phyloP scores from a whole-genome alignment of 1,140 invertebrate species.

The Drosophila sulfurigaster region DNA sequence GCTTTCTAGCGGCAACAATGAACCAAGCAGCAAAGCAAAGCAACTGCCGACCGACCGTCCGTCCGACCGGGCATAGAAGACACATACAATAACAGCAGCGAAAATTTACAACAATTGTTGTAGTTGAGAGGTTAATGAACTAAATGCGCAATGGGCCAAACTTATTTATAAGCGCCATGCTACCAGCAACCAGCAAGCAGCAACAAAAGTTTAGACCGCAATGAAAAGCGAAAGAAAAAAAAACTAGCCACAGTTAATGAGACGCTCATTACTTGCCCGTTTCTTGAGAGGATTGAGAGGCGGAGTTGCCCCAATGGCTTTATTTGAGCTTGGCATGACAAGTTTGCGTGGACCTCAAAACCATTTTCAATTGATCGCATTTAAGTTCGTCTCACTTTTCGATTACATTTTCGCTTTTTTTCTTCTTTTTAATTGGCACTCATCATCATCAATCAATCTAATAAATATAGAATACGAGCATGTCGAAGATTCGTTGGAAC shows the following conservation, averaged over 20 bases:
- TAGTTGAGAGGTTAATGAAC: constrained; percentile 79
- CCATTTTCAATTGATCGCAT: constrained; percentile 38
- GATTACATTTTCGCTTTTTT: constrained; percentile 5
- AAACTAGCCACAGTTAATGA: constrained; percentile 61
- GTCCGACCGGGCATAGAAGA: constrained; percentile 1
- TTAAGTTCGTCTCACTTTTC: constrained; percentile 29
- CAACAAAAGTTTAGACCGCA: constrained; percentile 42
- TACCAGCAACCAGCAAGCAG: constrained; percentile 2
- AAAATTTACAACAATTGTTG: constrained; percentile 80
- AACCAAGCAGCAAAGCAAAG: constrained; percentile 15
- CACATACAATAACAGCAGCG: constrained; percentile 41
- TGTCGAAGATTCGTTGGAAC: constrained; percentile 2
- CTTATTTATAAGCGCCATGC: constrained; percentile 59
- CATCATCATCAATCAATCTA: constrained; percentile 44
- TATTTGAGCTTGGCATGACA: constrained; percentile 47
- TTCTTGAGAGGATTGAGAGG: constrained; percentile 53
- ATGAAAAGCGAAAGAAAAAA: constrained; percentile 21
- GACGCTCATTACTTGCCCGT: constrained; percentile 65
- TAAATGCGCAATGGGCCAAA: constrained; percentile 79
- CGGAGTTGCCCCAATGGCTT: constrained; percentile 46
- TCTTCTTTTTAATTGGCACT: constrained; percentile 30
- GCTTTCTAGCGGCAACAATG: constrained; percentile 68
- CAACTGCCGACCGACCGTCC: constrained; percentile 21
- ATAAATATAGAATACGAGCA: constrained; percentile 12
- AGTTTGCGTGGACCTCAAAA: constrained; percentile 33